Percentiles rank a stretch among this genome's conserved stretches.
Evolutionary conservation across 2,797 vertebrate species (phyloP).

Genomic region (Peromyscus attwateri): DNA sequence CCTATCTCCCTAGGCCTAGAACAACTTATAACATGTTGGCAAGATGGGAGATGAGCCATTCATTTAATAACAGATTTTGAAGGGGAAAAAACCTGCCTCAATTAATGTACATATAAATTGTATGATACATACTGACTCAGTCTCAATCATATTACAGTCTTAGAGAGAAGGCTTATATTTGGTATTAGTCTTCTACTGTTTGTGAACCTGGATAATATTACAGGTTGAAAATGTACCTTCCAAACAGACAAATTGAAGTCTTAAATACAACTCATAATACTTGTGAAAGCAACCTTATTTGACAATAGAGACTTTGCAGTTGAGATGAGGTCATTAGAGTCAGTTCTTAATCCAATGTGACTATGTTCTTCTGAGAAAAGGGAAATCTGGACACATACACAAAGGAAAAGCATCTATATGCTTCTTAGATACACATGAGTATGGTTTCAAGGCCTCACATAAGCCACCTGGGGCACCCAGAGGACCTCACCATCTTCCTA

Average conservation of each 20-base stretch:
- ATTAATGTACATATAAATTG: not conserved
- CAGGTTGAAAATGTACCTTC: not conserved
- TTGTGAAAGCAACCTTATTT: not conserved
- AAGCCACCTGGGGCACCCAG: not conserved
- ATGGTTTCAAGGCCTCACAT: not conserved
- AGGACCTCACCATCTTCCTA: not conserved
- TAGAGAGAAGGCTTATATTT: not conserved
- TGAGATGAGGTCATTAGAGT: not conserved
- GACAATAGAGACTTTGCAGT: not conserved
- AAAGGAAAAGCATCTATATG: not conserved
- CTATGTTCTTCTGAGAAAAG: not conserved
- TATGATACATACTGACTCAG: slow-evolving; percentile 12
- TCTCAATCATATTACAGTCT: not conserved
- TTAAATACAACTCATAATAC: not conserved
- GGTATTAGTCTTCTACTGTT: not conserved
- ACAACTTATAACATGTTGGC: not conserved
- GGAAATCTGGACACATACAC: not conserved
- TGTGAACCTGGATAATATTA: not conserved
- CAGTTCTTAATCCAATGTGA: not conserved
- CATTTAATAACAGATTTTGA: slow-evolving; percentile 14
- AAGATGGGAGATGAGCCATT: not conserved
- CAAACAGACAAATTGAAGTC: not conserved
- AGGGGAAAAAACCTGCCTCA: not conserved
- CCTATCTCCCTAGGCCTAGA: not conserved
- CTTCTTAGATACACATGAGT: not conserved